Conservation (phyloP, 2,888 invertebrate genomes). For the Petrolisthes manimaculis region DNA sequence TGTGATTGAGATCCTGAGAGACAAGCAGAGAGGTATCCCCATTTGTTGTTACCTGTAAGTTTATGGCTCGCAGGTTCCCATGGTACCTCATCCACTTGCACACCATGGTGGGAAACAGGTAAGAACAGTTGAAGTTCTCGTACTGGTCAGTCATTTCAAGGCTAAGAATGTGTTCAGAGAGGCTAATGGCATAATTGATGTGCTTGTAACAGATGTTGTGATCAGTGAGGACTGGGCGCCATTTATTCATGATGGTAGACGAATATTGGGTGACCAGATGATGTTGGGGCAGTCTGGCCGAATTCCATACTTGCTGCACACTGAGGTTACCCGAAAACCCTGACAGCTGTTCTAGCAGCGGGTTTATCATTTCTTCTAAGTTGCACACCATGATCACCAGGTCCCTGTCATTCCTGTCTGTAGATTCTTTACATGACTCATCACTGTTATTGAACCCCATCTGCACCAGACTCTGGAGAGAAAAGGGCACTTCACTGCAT, state of each 20-base stretch:
- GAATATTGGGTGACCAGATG: slow-evolving; percentile 3
- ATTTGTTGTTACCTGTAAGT: background rate
- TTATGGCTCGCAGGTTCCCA: background rate
- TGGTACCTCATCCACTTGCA: slow-evolving; percentile 15
- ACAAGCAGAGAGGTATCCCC: slow-evolving; percentile 3
- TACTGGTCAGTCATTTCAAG: background rate
- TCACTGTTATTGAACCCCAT: slow-evolving; percentile 13
- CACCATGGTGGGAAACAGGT: slow-evolving; percentile 4
- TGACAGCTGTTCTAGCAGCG: background rate
- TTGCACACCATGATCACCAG: slow-evolving; percentile 1
- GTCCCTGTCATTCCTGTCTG: background rate
- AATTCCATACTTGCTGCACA: background rate
- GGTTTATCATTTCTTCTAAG: background rate
- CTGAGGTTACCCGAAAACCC: background rate
- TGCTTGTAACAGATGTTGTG: slow-evolving; percentile 14
- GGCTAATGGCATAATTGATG: background rate
- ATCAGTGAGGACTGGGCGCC: background rate
- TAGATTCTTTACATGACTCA: background rate
- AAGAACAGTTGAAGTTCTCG: slow-evolving; percentile 16
- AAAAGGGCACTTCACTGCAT: slow-evolving; percentile 13
- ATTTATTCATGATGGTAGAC: background rate
- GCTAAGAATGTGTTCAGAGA: background rate
- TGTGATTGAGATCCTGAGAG: background rate
- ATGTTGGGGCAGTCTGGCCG: background rate
- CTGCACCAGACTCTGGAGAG: slow-evolving; percentile 15